Evolutionary conservation across 2,797 vertebrate genomes (phyloP).

Genomic region (Ctenopoma kingsleyae): DNA sequence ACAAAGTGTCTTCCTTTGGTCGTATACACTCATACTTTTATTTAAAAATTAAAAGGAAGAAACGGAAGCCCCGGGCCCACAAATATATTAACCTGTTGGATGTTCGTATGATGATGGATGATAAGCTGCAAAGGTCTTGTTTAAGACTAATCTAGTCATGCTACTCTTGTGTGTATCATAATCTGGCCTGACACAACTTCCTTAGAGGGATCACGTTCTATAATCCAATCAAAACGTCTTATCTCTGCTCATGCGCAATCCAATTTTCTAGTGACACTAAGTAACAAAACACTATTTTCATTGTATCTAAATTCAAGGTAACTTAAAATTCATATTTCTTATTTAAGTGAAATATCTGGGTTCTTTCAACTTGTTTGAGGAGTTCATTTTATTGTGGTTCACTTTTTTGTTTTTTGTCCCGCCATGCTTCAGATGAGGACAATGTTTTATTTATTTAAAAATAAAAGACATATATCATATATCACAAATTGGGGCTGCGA

Average conservation of each 20-base stretch:
- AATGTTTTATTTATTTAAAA: background rate
- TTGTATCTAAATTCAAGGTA: background rate
- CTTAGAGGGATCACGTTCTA: constrained; percentile 6
- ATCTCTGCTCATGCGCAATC: background rate
- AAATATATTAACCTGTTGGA: background rate
- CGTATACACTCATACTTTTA: background rate
- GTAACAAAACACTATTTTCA: background rate
- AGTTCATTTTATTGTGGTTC: background rate
- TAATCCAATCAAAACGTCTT: constrained; percentile 8
- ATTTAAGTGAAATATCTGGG: background rate
- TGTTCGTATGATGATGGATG: background rate
- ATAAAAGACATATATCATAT: too few relatives aligned
- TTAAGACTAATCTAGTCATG: background rate
- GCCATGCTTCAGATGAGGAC: background rate
- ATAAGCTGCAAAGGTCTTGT: background rate
- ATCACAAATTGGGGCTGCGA: background rate
- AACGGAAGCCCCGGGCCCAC: background rate
- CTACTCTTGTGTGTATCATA: background rate
- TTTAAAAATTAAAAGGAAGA: background rate
- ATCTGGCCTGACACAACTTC: background rate
- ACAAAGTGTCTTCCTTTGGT: constrained; percentile 24
- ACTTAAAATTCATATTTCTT: background rate
- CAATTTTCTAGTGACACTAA: background rate
- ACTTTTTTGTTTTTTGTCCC: background rate
- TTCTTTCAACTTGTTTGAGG: too few relatives aligned